Evolutionary conservation across 2,888 invertebrate species (phyloP), one percentile per base, ranked within the genome.

Genomic region (Onchidella celtica): DNA sequence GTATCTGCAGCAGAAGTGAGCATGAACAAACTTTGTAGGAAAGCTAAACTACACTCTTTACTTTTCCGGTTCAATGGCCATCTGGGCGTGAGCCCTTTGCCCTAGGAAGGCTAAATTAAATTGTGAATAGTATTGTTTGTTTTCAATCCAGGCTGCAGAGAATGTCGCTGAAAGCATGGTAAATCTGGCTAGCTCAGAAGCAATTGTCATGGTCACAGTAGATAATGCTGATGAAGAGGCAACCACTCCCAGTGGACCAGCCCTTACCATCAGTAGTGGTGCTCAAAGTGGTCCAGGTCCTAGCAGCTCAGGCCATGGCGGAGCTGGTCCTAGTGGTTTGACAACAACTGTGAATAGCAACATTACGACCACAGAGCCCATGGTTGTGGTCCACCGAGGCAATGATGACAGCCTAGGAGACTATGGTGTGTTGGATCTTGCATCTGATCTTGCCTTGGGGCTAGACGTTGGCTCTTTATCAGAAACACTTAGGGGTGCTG

Each of bases 81-180:
- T n/a, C n/a, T n/a, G n/a, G n/a, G n/a, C n/a, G n/a, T n/a, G n/a
- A n/a, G n/a, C n/a, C n/a, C n/a, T n/a, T n/a, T n/a, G n/a, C n/a
- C n/a, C n/a, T n/a, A n/a, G n/a, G n/a, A n/a, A n/a, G n/a, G n/a
- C n/a, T n/a, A n/a, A 47, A 47, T 17, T 47, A 6, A 47, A 11
- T 6, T 47, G 47, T 47, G 47, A 17, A 9, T 66, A 38, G 21
- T 61, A 21, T 6, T 0, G 21, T 29, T 68, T 47, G 1, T 65
- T 76, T 27, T 36, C 38, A 27, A 11, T 59, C 4, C 96, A 97
- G 94, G 97, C 97, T 2, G 96, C 97, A 17, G 97, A 97, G 93
- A 97, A 97, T 76, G 96, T 98, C 89, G 96, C 97, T 2, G 97
- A 97, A 93, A 96, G 95, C 91, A 96, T 97, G 61, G 94, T 97